A percentile compares a stretch with the other conserved stretches of the same genome.
These are phyloP conservation scores for Ectobius pallidus DNA, from an alignment of 2,888 invertebrate genomes.

Conservation along the genomic window DNA sequence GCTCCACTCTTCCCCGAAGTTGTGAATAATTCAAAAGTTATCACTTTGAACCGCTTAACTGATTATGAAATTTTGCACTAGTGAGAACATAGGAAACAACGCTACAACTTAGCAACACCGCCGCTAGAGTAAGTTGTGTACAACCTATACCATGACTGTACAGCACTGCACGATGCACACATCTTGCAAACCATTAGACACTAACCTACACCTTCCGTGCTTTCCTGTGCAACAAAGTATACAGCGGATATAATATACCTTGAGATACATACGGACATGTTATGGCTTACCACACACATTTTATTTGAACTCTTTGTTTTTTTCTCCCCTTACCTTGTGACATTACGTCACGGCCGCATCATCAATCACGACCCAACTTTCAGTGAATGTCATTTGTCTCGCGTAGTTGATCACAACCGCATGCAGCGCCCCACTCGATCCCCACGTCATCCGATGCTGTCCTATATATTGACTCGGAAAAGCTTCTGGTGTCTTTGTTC, in stretches of 20 bases:
- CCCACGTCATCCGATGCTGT: constrained; percentile 20
- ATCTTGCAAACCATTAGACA: no score
- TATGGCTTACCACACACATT: not conserved
- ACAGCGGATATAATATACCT: not conserved
- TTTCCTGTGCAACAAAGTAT: not conserved
- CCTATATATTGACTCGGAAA: constrained; percentile 17
- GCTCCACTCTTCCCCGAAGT: no score
- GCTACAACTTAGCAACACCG: no score
- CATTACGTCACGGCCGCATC: constrained; percentile 31
- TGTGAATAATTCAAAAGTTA: no score
- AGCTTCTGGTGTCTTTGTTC: no score
- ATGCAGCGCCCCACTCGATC: not conserved
- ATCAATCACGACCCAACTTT: constrained; percentile 36
- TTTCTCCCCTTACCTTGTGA: constrained; percentile 14
- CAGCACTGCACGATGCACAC: no score
- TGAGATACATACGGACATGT: not conserved
- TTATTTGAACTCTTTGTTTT: not conserved
- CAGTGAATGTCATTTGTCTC: constrained; percentile 38
- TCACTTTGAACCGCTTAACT: no score
- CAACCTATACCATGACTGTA: no score
- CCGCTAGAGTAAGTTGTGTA: no score
- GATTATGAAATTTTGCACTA: no score
- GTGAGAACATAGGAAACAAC: no score
- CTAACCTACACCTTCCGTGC: no score
- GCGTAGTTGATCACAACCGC: constrained; percentile 36